Conservation (phyloP, 2,113 vertebrate genomes). For the Centropus bengalensis region DNA sequence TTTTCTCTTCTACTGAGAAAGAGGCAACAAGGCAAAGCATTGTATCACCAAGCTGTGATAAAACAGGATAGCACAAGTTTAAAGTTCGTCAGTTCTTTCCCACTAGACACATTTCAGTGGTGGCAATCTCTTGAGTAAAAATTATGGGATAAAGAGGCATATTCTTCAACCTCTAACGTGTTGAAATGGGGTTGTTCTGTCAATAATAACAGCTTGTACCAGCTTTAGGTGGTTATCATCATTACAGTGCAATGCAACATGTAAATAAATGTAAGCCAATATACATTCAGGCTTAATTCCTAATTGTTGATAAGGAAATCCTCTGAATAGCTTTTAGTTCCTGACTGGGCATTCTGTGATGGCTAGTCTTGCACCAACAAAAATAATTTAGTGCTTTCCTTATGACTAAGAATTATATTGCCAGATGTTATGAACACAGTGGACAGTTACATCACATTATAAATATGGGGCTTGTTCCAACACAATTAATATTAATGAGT, state of each 20-base stretch:
- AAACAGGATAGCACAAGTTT: neutral
- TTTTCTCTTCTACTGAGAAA: neutral
- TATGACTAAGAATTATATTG: neutral
- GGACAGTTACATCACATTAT: conserved; percentile 17
- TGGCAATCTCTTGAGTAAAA: neutral
- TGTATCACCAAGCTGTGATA: fast-evolving
- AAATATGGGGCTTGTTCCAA: neutral
- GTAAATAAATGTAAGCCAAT: neutral
- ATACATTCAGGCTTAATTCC: neutral
- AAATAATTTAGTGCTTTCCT: neutral
- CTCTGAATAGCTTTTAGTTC: neutral
- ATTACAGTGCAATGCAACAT: neutral
- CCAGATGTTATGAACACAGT: conserved; percentile 23
- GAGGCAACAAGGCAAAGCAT: neutral
- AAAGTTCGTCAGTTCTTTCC: neutral
- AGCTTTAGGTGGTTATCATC: neutral
- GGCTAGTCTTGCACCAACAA: neutral
- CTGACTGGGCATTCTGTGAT: neutral
- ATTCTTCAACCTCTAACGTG: neutral
- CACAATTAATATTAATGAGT: conserved; percentile 18
- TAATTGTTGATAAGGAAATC: neutral
- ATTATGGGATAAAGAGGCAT: neutral
- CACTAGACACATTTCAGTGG: neutral
- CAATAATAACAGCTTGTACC: neutral
- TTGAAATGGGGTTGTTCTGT: neutral